Conservation (phyloP, 2,888 invertebrate species). For the Scrobipalpa costella region DNA sequence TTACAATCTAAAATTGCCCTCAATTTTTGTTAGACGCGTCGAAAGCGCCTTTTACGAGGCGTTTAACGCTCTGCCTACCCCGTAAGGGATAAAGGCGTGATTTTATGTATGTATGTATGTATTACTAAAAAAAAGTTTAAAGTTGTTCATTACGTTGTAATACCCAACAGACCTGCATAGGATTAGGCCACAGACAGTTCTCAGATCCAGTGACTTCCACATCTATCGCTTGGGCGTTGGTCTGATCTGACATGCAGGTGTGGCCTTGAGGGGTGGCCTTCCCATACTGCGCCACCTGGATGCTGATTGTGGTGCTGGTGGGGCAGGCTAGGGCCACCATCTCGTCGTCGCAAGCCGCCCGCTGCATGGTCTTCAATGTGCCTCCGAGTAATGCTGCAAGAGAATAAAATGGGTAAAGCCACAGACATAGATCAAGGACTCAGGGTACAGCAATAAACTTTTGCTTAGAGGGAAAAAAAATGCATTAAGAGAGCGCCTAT, state of each 20-base stretch:
- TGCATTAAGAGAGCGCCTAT: too few relatives aligned
- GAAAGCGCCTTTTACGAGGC: too few relatives aligned
- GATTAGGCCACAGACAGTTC: constrained; percentile 83
- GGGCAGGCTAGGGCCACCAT: constrained; percentile 92
- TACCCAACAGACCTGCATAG: constrained; percentile 85
- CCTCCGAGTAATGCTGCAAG: constrained; percentile 90
- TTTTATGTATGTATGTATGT: too few relatives aligned
- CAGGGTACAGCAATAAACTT: background rate
- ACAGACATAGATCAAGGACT: background rate
- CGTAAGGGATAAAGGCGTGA: too few relatives aligned
- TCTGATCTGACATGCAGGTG: constrained; percentile 55
- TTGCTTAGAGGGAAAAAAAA: too few relatives aligned
- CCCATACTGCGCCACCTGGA: constrained; percentile 93
- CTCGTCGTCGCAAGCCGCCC: constrained; percentile 94
- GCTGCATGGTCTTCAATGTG: constrained; percentile 92
- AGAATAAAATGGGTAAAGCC: background rate
- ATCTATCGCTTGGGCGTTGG: constrained; percentile 51
- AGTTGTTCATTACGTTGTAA: background rate
- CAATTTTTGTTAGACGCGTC: too few relatives aligned
- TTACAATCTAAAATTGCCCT: too few relatives aligned
- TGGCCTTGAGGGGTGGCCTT: constrained; percentile 75
- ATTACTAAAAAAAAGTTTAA: too few relatives aligned
- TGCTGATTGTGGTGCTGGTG: constrained; percentile 94
- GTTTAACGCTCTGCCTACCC: too few relatives aligned
- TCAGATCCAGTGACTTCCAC: constrained; percentile 69